Base-by-base conservation (phyloP, 2,113 vertebrate species). In the Cebidichthys violaceus region DNA sequence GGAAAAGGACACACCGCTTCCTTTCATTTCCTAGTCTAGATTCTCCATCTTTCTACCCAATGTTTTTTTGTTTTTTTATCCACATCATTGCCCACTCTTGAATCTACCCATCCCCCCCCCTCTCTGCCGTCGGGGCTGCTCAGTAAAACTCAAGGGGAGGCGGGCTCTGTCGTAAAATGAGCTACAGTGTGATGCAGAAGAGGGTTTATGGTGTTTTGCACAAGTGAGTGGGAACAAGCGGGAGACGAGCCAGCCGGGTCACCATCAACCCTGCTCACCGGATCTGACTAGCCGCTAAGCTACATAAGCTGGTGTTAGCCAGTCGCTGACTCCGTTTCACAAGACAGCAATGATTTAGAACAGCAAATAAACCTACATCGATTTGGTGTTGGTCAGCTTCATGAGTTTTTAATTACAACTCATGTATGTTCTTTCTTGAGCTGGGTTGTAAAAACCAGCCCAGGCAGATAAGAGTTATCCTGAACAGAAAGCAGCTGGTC, bases 401-500 rank as follows among this genome's bases (percentile, higher is more conserved):
- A n/a, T n/a, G n/a, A n/a, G n/a, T 20, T 18, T 13, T 6, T 20
- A 20, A 72, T 76, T 27, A 52, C 18, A 35, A n/a, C 4, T n/a
- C 2, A 43, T 47, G 5, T 67, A 47, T n/a, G 15, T 31, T 14
- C 31, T 37, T 39, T 41, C 24, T 37, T 31, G 62, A 76, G 29
- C 57, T 17, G 14, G 11, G 4, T 50, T 55, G 29, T 17, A 31
- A 71, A 9, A 60, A 69, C 27, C 27, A 69, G 37, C 7, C 66
- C 20, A 24, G 35, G 61, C 39, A 77, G 39, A 60, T 33, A n/a
- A 62, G 13, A 9, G 14, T 10, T 59, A 54, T 41, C 27, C 50
- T 24, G 9, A 78, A 68, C 22, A 64, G n/a, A 83, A 83, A 80
- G 77, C 79, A 83, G 79, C 81, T 78, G 74, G 83, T 88, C 71